phyloP scores from a whole-genome alignment of 2,888 invertebrate species.

The Thysanoteuthis rhombus region DNA sequence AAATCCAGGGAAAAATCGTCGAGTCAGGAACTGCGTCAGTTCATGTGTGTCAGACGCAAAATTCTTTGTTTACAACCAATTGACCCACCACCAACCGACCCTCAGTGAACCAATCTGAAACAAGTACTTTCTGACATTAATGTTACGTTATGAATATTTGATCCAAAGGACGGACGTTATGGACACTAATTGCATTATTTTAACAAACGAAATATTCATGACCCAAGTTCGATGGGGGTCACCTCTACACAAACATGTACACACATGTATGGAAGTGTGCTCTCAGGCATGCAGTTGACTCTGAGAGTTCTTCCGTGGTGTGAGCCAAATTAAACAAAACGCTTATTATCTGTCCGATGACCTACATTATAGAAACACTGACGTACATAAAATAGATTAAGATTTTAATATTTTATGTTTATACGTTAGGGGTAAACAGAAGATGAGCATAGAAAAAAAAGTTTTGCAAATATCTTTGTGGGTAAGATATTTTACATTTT shows the following conservation, averaged over 20 bases:
- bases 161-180: background rate
- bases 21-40: too few relatives aligned
- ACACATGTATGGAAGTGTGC: background rate
- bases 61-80: too few relatives aligned
- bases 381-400: background rate
- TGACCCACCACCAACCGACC: background rate
- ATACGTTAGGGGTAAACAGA: background rate
- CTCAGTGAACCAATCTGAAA: background rate
- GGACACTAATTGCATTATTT: background rate
- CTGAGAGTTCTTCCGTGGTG: background rate
- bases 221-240: background rate
- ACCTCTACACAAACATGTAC: background rate
- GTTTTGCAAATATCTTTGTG: background rate
- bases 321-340: background rate
- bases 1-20: too few relatives aligned
- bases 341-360: background rate
- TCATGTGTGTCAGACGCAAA: too few relatives aligned
- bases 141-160: background rate
- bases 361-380: background rate
- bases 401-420: background rate
- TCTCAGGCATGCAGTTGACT: background rate
- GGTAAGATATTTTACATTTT: background rate
- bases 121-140: background rate
- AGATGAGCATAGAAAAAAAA: background rate
- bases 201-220: background rate